Conservation (phyloP, 37 sponge, comb jelly and placozoan species). For the Hexactinellida sp. region DNA sequence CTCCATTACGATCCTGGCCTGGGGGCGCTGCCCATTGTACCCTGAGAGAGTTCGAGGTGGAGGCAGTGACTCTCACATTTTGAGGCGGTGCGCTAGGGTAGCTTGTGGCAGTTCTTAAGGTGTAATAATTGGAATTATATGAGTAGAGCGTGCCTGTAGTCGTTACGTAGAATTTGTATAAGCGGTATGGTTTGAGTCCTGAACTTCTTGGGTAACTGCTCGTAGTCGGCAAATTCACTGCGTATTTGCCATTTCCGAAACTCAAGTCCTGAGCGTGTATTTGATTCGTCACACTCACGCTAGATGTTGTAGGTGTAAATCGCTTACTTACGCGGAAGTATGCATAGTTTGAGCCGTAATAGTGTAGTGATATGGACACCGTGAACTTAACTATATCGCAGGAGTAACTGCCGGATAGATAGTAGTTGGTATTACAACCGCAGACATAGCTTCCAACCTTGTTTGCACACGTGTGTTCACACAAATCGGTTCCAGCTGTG, state of each 20-base stretch:
- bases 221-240: background rate
- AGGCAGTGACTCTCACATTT: background rate
- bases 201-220: background rate
- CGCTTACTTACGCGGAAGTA: background rate
- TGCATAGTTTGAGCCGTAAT: background rate
- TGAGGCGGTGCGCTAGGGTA: background rate
- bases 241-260: background rate
- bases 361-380: background rate
- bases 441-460: background rate
- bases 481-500: background rate
- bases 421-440: background rate
- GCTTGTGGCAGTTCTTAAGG: background rate
- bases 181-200: background rate
- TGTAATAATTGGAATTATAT: background rate
- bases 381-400: background rate
- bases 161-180: background rate
- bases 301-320: background rate
- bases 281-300: slow-evolving; percentile 7
- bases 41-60: background rate
- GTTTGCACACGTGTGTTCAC: background rate
- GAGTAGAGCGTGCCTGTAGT: background rate
- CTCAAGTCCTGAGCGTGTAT: background rate
- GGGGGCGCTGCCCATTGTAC: background rate
- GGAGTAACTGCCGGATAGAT: background rate
- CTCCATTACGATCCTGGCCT: background rate